phyloP scores from a whole-genome alignment of 2,113 vertebrate genomes.

The Suncus etruscus region DNA sequence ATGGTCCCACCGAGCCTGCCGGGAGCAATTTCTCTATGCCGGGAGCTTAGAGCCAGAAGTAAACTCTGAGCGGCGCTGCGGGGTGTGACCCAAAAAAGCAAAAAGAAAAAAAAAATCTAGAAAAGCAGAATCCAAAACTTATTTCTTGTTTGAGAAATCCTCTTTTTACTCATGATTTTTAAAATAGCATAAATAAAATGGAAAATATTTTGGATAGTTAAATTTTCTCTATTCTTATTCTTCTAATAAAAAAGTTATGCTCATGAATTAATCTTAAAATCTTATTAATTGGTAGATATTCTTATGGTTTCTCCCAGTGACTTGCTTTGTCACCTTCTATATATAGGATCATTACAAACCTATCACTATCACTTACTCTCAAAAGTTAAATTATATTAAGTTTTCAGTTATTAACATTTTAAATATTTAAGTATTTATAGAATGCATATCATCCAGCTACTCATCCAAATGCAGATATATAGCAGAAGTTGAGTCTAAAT shows the following conservation, averaged over 20 bases:
- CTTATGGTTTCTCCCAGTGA: not conserved
- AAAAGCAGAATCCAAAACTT: not conserved
- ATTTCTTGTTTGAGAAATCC: not conserved
- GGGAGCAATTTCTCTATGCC: no score
- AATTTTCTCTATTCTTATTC: not conserved
- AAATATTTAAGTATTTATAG: not conserved
- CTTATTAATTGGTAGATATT: not conserved
- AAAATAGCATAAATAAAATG: no score
- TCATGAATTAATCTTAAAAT: not conserved
- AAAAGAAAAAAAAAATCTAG: no score
- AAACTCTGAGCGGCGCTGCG: no score
- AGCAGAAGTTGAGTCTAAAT: not conserved
- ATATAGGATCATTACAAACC: not conserved
- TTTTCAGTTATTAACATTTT: not conserved
- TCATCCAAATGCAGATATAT: not conserved
- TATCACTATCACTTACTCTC: not conserved
- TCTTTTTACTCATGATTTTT: not conserved
- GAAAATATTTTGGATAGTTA: not conserved
- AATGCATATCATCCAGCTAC: not conserved
- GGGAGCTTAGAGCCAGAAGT: no score
- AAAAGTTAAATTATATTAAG: not conserved
- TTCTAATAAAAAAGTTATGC: not conserved
- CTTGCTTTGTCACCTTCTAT: not conserved
- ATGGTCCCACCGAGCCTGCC: no score
- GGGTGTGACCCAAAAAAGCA: no score